A percentile compares a stretch with the other conserved stretches of the same genome.
These are phyloP conservation scores for Troides helena DNA, from an alignment of 2,888 invertebrate species.

Conservation along the genomic window DNA sequence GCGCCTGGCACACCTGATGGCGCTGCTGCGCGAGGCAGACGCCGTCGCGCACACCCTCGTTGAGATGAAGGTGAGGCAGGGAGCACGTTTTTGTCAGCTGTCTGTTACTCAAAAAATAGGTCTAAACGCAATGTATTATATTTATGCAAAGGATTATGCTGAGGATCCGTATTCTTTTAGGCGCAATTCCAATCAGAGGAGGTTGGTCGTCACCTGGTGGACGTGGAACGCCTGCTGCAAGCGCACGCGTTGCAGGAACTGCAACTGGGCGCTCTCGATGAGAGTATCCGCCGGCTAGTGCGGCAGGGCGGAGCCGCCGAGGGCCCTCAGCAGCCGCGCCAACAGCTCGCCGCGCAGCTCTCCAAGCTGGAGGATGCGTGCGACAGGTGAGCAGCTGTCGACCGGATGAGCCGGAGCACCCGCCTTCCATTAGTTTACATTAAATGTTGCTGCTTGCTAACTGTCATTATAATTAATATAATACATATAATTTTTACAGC, in stretches of 20 bases:
- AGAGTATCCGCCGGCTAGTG: constrained; percentile 89
- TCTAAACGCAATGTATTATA: too few relatives aligned
- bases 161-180: constrained; percentile 49
- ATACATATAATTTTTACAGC: constrained; percentile 51
- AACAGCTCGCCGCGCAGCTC: constrained; percentile 87
- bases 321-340: constrained; percentile 83
- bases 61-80: constrained; percentile 85
- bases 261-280: constrained; percentile 93
- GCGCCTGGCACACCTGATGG: constrained; percentile 91
- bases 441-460: too few relatives aligned
- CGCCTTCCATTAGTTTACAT: too few relatives aligned
- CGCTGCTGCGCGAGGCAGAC: constrained; percentile 94
- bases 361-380: constrained; percentile 89
- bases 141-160: too few relatives aligned
- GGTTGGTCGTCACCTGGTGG: constrained; percentile 95
- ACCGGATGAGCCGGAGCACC: neutral
- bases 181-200: constrained; percentile 89
- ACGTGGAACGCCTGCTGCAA: constrained; percentile 96
- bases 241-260: constrained; percentile 96
- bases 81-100: too few relatives aligned
- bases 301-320: constrained; percentile 63
- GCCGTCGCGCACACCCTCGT: constrained; percentile 90
- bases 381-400: constrained; percentile 77
- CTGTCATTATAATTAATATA: too few relatives aligned
- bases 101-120: too few relatives aligned